These are phyloP conservation scores for Galendromus occidentalis DNA, from an alignment of 1,140 invertebrate genomes.

Conservation along the genomic window DNA sequence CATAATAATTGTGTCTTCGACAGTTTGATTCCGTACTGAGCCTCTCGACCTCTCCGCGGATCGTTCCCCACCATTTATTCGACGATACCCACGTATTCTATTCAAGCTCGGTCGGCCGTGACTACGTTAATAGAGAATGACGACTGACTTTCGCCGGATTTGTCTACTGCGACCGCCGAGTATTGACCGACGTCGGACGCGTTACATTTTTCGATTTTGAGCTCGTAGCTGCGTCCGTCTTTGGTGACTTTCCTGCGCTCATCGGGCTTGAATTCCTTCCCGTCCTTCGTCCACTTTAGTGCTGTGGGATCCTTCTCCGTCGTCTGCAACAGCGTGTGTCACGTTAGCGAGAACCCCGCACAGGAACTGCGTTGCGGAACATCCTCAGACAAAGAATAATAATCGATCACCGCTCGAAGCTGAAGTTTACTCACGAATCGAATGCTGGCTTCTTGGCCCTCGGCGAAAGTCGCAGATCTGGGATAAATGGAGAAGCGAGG, in stretches of 20 bases:
- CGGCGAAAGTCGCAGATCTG: slow-evolving; percentile 55
- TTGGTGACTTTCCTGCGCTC: slow-evolving; percentile 57
- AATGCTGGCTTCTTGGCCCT: slow-evolving; percentile 58
- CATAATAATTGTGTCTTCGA: too few relatives aligned
- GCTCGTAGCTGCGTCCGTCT: slow-evolving; percentile 48
- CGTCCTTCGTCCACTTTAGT: slow-evolving; percentile 66
- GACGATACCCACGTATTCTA: not conserved
- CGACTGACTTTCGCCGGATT: slow-evolving; percentile 47
- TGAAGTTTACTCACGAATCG: slow-evolving; percentile 3
- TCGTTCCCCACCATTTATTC: too few relatives aligned
- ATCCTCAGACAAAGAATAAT: slow-evolving; percentile 28
- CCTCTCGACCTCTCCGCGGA: too few relatives aligned
- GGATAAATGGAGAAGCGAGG: slow-evolving; percentile 75
- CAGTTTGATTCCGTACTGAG: too few relatives aligned
- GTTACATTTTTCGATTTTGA: slow-evolving; percentile 47
- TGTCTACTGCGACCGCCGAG: slow-evolving; percentile 60
- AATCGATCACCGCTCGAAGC: slow-evolving; percentile 9
- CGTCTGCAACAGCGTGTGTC: slow-evolving; percentile 20
- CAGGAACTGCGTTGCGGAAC: not conserved
- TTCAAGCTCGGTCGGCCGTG: slow-evolving; percentile 14
- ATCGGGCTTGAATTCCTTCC: slow-evolving; percentile 54
- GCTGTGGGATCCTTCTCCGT: slow-evolving; percentile 2
- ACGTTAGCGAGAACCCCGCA: not conserved
- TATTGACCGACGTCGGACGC: slow-evolving; percentile 72
- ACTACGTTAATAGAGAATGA: slow-evolving; percentile 67